phyloP scores from a whole-genome alignment of 1,140 invertebrate species.

The Sitobion miscanthi region DNA sequence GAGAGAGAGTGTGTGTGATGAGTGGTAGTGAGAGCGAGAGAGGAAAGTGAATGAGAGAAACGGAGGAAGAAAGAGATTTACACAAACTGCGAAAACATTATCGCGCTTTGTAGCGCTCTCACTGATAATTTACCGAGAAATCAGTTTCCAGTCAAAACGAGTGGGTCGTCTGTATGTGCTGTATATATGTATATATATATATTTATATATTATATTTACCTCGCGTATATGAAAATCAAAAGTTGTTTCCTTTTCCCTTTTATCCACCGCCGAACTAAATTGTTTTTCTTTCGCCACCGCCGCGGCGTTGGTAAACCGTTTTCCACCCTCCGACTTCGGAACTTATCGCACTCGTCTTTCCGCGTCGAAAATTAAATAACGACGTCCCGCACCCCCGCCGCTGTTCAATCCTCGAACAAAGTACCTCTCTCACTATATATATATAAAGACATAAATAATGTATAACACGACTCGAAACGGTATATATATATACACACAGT shows the following conservation, averaged over 20 bases:
- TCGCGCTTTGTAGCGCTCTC: background rate
- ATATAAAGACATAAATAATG: background rate
- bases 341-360: conserved; percentile 44
- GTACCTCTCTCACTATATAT: background rate
- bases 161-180: background rate
- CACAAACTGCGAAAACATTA: background rate
- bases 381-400: background rate
- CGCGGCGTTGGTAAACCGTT: background rate
- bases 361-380: conserved; percentile 47
- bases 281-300: conserved; percentile 29
- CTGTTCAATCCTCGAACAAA: conserved; percentile 1
- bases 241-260: conserved; percentile 35
- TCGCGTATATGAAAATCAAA: conserved; percentile 41
- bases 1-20: background rate
- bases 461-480: background rate
- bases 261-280: conserved; percentile 24
- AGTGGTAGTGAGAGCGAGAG: background rate
- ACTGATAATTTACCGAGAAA: conserved; percentile 42
- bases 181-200: background rate
- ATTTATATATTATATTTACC: conserved; percentile 1
- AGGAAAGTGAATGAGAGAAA: background rate
- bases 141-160: conserved; percentile 43
- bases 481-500: background rate
- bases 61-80: background rate
- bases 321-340: conserved; percentile 42